Conservation (phyloP, 2,797 vertebrate species). For the Onychomys leucogaster region DNA sequence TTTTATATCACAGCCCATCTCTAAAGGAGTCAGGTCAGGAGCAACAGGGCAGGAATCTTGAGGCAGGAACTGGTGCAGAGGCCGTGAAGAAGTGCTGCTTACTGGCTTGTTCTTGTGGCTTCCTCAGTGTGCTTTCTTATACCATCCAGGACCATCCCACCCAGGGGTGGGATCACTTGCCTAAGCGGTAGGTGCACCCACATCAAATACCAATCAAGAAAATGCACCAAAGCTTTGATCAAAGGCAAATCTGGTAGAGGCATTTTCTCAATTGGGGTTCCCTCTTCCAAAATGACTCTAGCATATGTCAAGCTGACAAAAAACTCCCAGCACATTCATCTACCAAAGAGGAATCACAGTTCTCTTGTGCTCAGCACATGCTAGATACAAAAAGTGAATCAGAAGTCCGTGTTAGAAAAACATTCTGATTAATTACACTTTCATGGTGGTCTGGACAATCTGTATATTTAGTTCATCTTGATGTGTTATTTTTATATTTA, state of each 20-base stretch:
- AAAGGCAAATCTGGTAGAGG: background rate
- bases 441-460: constrained; percentile 10
- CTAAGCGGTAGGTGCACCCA: background rate
- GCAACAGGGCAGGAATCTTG: background rate
- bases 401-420: background rate
- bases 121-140: background rate
- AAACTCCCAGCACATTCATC: background rate
- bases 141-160: background rate
- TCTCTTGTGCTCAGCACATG: background rate
- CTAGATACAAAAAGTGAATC: background rate
- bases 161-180: background rate
- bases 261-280: background rate
- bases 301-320: no score
- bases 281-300: background rate
- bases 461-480: constrained; percentile 43
- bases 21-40: background rate
- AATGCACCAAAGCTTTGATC: background rate
- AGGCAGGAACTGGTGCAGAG: background rate
- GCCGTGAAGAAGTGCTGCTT: background rate
- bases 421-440: constrained; percentile 23
- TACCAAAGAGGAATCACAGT: background rate
- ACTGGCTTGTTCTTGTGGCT: background rate
- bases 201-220: background rate
- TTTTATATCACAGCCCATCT: background rate
- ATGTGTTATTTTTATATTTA: constrained; percentile 9